These are phyloP conservation scores for Folsomia manolachei DNA, from an alignment of 2,888 invertebrate species.

Conservation along the genomic window DNA sequence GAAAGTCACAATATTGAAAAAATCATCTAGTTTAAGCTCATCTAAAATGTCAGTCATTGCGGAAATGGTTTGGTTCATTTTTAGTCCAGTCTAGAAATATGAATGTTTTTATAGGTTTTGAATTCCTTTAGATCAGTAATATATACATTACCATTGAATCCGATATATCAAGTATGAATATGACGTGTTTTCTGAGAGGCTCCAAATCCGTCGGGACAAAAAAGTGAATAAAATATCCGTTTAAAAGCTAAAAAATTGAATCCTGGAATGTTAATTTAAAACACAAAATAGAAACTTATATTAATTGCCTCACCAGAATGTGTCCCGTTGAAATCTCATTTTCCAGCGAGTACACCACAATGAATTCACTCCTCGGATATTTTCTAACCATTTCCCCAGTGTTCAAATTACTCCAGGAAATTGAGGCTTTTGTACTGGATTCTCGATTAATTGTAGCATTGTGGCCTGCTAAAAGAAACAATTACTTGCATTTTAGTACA, in stretches of 20 bases:
- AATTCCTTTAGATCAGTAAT: background rate
- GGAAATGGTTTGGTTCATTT: conserved; percentile 64
- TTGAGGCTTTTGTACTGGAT: background rate
- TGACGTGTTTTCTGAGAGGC: conserved; percentile 53
- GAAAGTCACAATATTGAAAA: conserved; percentile 69
- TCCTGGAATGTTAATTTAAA: background rate
- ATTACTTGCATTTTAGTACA: no score
- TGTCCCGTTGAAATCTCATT: conserved; percentile 2
- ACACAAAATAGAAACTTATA: conserved; percentile 5
- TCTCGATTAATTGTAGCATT: background rate
- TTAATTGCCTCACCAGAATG: background rate
- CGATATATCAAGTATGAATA: conserved; percentile 56
- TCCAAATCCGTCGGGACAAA: conserved; percentile 53
- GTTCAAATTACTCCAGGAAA: background rate
- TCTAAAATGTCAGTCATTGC: conserved; percentile 67
- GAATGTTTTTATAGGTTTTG: background rate
- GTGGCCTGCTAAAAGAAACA: no score
- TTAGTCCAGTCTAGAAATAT: conserved; percentile 61
- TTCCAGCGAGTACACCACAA: conserved; percentile 6
- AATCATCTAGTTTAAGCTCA: conserved; percentile 61
- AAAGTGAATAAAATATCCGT: conserved; percentile 55
- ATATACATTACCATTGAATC: conserved; percentile 56
- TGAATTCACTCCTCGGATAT: background rate
- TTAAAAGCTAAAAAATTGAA: conserved; percentile 49
- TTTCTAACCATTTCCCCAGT: background rate